Percentiles rank a stretch among this genome's conserved stretches.
These are phyloP conservation scores for Rhea pennata DNA, from an alignment of 2,113 vertebrate species.

Conservation along the genomic window DNA sequence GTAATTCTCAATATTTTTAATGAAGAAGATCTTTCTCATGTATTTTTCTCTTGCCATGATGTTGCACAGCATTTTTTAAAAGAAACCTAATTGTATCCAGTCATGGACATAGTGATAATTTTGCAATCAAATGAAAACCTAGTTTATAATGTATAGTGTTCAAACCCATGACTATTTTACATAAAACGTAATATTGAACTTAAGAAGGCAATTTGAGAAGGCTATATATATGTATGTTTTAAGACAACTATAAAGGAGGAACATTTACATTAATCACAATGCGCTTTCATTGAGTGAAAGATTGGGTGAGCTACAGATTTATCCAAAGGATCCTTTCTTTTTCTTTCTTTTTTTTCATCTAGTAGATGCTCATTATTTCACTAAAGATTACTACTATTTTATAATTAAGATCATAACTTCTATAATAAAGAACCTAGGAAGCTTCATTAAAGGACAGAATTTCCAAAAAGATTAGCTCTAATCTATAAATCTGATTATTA, in stretches of 20 bases:
- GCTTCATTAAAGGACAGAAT: rapidly evolving
- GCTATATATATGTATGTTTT: too few species aligned
- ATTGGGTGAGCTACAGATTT: not conserved
- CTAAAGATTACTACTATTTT: not conserved
- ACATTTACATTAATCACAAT: not conserved
- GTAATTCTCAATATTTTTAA: not conserved
- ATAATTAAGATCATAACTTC: not conserved
- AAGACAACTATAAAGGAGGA: not conserved
- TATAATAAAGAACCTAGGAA: not conserved
- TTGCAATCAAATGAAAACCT: not conserved
- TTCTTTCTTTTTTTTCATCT: not conserved
- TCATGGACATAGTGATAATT: not conserved
- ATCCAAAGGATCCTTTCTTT: not conserved
- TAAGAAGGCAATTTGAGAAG: not conserved
- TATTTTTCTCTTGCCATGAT: not conserved
- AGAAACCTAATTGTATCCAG: not conserved
- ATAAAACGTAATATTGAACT: not conserved
- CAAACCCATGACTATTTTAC: not conserved
- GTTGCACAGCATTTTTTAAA: not conserved
- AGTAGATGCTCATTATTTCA: not conserved
- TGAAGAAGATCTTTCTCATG: not conserved
- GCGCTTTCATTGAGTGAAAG: not conserved
- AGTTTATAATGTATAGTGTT: not conserved
- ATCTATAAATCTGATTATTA: not conserved
- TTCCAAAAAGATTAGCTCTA: not conserved